Conservation (phyloP, 2,113 vertebrate species). For the Micronycteris hirsuta region DNA sequence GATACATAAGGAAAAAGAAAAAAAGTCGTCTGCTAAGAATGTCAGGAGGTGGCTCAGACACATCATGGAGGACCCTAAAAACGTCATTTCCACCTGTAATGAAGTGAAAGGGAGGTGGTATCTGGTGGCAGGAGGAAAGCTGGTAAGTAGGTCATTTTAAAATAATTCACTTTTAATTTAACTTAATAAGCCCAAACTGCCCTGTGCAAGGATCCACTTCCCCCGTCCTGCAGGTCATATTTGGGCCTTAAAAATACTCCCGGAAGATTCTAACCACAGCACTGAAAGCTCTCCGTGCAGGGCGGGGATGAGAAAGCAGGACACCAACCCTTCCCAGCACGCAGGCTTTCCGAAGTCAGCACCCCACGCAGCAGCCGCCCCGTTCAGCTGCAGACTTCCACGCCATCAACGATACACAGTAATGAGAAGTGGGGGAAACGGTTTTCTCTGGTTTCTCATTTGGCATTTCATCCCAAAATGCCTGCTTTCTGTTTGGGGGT, state of each 20-base stretch:
- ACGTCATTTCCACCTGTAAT: neutral
- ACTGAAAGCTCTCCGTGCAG: neutral
- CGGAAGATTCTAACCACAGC: neutral
- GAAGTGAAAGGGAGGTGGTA: conserved; percentile 18
- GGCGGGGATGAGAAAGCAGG: neutral
- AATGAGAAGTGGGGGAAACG: neutral
- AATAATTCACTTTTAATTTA: conserved; percentile 51
- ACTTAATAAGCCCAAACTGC: conserved; percentile 6
- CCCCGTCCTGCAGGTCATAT: neutral
- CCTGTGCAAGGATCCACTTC: neutral
- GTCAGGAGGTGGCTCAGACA: neutral
- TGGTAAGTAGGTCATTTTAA: conserved; percentile 5
- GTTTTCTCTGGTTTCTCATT: conserved; percentile 11
- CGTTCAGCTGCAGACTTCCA: neutral
- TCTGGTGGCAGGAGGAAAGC: neutral
- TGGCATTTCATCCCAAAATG: conserved; percentile 21
- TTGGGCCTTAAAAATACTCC: neutral
- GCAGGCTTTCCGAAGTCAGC: neutral
- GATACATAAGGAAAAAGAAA: neutral
- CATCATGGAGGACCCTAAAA: neutral
- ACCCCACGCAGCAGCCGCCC: neutral
- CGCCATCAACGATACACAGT: accelerated
- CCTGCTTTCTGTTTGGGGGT: neutral
- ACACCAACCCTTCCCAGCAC: neutral
- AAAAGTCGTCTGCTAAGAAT: neutral